These are phyloP conservation scores for Sceloporus undulatus DNA, from an alignment of 2,113 vertebrate species.

Conservation along the genomic window DNA sequence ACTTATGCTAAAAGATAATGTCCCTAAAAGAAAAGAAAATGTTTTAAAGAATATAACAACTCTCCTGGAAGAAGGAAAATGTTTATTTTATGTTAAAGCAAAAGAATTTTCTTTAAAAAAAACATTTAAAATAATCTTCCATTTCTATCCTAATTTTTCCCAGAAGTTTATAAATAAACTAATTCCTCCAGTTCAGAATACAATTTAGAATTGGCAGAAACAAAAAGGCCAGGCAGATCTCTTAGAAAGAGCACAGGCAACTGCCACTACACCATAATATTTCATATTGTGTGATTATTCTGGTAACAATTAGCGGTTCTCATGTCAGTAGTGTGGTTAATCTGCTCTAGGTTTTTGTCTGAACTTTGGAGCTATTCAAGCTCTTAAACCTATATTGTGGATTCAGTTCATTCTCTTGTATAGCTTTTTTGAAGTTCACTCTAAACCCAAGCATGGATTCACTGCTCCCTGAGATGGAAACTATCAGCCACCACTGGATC, in stretches of 20 bases:
- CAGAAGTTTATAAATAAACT: not conserved
- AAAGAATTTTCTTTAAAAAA: not conserved
- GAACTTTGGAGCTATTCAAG: no score
- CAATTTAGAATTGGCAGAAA: not conserved
- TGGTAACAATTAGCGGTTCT: no score
- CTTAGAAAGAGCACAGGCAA: no score
- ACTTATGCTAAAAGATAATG: constrained; percentile 60
- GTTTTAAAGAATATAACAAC: not conserved
- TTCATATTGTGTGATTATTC: not conserved
- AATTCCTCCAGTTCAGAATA: not conserved
- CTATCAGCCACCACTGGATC: no score
- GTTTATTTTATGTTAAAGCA: constrained; percentile 25
- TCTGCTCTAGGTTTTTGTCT: no score
- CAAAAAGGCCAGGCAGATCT: not conserved
- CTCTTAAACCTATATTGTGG: no score
- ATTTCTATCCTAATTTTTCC: not conserved
- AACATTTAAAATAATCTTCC: not conserved
- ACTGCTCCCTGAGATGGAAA: no score
- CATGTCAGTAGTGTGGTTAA: no score
- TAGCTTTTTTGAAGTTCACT: no score
- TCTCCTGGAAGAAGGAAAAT: constrained; percentile 1
- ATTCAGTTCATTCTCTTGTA: no score
- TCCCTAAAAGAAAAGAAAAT: constrained; percentile 43
- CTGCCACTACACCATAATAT: not conserved
- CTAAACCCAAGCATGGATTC: no score